Evolutionary conservation across 2,888 invertebrate genomes (phyloP).

Genomic region (Antheraea yamamai): DNA sequence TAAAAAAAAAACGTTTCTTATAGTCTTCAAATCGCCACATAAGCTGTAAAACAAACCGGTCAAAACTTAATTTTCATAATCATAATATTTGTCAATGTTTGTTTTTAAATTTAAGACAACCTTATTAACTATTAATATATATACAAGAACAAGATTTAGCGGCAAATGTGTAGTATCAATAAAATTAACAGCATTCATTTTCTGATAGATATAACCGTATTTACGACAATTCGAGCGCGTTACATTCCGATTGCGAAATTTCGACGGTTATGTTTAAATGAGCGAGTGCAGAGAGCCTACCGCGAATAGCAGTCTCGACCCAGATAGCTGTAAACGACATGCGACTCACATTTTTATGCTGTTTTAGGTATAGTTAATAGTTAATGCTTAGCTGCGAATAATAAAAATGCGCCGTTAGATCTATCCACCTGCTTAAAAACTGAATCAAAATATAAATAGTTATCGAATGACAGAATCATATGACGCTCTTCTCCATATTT

Average conservation of each 20-base stretch:
- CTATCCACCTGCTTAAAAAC: not conserved
- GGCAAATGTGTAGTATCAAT: constrained; percentile 9
- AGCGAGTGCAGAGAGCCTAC: constrained; percentile 16
- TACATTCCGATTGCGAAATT: constrained; percentile 22
- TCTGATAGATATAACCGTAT: constrained; percentile 6
- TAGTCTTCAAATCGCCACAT: not conserved
- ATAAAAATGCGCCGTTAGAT: not conserved
- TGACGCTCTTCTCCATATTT: too few species aligned
- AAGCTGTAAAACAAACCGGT: not conserved
- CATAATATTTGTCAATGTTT: not conserved
- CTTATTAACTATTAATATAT: constrained; percentile 5
- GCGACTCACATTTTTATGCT: constrained; percentile 9
- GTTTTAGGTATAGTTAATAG: constrained; percentile 1
- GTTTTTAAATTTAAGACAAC: not conserved
- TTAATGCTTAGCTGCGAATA: not conserved
- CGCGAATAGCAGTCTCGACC: constrained; percentile 8
- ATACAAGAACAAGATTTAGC: not conserved
- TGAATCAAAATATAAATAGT: not conserved
- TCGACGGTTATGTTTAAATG: constrained; percentile 16
- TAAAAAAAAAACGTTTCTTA: not conserved
- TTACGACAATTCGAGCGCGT: constrained; percentile 14
- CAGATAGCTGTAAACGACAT: constrained; percentile 10
- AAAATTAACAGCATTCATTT: constrained; percentile 21
- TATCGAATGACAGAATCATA: not conserved
- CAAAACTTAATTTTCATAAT: not conserved